Percentiles rank a stretch among this genome's conserved stretches.
Conservation (phyloP, 2,797 vertebrate genomes). For the Danio kyathit region DNA sequence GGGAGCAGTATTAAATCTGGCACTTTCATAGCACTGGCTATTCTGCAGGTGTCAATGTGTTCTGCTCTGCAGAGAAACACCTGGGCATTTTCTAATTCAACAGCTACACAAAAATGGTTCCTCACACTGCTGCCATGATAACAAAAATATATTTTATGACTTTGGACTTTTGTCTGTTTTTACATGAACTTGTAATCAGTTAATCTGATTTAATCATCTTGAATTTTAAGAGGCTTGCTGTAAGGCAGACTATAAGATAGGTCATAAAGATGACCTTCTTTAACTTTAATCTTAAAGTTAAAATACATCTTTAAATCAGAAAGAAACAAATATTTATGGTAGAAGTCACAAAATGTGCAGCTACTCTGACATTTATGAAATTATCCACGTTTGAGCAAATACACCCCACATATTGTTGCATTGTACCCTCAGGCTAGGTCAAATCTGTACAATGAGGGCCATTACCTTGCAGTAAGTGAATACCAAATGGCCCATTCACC, state of each 20-base stretch:
- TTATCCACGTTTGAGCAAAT: constrained; percentile 41
- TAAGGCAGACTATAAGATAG: constrained; percentile 57
- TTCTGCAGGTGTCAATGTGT: constrained; percentile 58
- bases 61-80: constrained; percentile 34
- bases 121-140: background rate
- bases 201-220: constrained; percentile 51
- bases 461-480: constrained; percentile 72
- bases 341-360: constrained; percentile 42
- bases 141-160: constrained; percentile 33
- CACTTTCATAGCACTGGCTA: constrained; percentile 28
- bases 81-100: constrained; percentile 31
- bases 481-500: constrained; percentile 63
- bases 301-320: constrained; percentile 62
- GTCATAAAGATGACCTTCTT: constrained; percentile 58
- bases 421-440: constrained; percentile 47
- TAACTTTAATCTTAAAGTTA: constrained; percentile 65
- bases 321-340: constrained; percentile 43
- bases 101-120: constrained; percentile 15
- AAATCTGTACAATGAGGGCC: constrained; percentile 53
- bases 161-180: constrained; percentile 40
- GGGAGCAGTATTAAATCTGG: constrained; percentile 68
- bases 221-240: constrained; percentile 54
- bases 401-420: constrained; percentile 55
- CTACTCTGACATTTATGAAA: background rate
- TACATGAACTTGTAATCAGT: constrained; percentile 69